A percentile compares a stretch with the other conserved stretches of the same genome.
Conservation (phyloP, 2,797 vertebrate species). For the Rhabdomys pumilio region DNA sequence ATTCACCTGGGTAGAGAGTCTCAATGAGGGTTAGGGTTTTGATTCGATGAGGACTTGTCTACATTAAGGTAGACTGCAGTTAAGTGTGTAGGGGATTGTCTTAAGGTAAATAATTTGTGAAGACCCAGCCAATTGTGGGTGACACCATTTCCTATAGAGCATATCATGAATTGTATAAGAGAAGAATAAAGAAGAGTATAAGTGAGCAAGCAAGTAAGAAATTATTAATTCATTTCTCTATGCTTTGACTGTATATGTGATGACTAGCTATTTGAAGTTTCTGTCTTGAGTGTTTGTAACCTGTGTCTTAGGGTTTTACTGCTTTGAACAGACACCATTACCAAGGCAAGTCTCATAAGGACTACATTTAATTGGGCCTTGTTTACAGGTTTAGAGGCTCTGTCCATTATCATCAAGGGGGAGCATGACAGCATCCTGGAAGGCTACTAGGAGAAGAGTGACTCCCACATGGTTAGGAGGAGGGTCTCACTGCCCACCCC, state of each 20-base stretch:
- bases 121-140: neutral
- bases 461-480: neutral
- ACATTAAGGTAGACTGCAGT: neutral
- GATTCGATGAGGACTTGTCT: neutral
- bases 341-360: neutral
- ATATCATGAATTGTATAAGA: neutral
- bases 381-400: neutral
- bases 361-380: neutral
- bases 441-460: neutral
- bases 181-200: neutral
- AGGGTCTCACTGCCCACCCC: neutral
- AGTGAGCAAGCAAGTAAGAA: neutral
- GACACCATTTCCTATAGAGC: neutral
- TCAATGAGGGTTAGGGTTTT: neutral
- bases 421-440: neutral
- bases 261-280: neutral
- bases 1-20: neutral
- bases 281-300: neutral
- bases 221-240: neutral
- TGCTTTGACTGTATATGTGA: neutral
- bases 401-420: neutral
- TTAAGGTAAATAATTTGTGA: neutral
- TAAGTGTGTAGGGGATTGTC: neutral
- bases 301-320: neutral
- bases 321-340: neutral